Percentiles rank a stretch among this genome's conserved stretches.
These are phyloP conservation scores for Turritopsis dohrnii DNA, from an alignment of 30 jellyfish, hydroid and myxozoan genomes.

Conservation along the genomic window DNA sequence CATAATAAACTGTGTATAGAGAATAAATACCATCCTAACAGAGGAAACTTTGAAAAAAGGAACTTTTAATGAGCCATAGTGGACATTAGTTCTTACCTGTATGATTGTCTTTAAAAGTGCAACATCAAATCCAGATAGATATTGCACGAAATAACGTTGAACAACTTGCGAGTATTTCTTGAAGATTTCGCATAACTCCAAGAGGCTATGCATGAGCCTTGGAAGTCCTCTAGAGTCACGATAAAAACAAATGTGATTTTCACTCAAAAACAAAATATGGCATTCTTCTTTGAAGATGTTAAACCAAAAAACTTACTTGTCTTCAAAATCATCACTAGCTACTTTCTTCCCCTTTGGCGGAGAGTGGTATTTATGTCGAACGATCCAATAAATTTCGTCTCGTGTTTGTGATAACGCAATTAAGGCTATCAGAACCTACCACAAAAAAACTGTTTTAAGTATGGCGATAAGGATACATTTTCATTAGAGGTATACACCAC, in stretches of 20 bases:
- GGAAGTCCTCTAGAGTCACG: conserved; percentile 37
- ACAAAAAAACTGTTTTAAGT: too few species aligned
- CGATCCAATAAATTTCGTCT: conserved; percentile 78
- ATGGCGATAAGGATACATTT: too few species aligned
- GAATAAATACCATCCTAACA: too few species aligned
- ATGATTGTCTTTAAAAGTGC: conserved; percentile 77
- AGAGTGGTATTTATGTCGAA: conserved; percentile 64
- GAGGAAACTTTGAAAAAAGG: too few species aligned
- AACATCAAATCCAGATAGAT: conserved; percentile 89
- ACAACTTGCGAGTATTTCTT: conserved; percentile 67
- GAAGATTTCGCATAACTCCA: conserved; percentile 60
- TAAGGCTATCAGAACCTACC: conserved; percentile 65
- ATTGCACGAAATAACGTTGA: conserved; percentile 82
- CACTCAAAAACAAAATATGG: too few species aligned
- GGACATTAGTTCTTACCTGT: conserved; percentile 41
- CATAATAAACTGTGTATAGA: too few species aligned
- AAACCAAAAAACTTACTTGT: conserved; percentile 47
- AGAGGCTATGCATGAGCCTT: conserved; percentile 45
- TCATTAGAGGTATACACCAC: too few species aligned
- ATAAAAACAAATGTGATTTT: background rate
- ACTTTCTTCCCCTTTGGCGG: conserved; percentile 78
- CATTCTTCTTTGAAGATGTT: too few species aligned
- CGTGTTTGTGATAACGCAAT: conserved; percentile 78
- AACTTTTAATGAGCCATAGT: background rate
- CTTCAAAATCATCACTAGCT: conserved; percentile 63